Evolutionary conservation across 2,797 vertebrate species (phyloP).

Genomic region (Cynodonichthys magdalenae): DNA sequence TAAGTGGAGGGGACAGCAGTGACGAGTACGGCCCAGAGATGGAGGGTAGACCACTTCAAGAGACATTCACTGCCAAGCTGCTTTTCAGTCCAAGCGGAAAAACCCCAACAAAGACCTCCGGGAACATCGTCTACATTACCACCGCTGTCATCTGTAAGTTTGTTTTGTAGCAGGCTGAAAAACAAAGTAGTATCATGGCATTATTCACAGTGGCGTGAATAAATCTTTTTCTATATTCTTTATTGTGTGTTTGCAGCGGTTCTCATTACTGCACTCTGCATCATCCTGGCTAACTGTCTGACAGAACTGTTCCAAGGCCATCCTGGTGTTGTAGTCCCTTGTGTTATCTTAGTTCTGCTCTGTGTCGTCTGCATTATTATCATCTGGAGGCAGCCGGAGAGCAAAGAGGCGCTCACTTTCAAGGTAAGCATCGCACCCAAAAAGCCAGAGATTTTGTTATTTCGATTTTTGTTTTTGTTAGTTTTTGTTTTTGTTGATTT

Average conservation of each 20-base stretch:
- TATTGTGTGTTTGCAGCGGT: slow-evolving; percentile 69
- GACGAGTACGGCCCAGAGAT: slow-evolving; percentile 66
- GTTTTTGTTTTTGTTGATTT: not conserved
- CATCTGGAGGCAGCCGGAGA: slow-evolving; percentile 92
- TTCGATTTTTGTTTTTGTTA: not conserved
- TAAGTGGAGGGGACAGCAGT: slow-evolving; percentile 66
- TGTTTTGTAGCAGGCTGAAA: not conserved
- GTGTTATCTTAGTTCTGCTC: slow-evolving; percentile 74
- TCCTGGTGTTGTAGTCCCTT: slow-evolving; percentile 44
- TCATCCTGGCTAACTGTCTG: slow-evolving; percentile 80
- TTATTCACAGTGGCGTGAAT: not conserved
- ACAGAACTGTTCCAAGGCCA: slow-evolving; percentile 52
- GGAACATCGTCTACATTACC: slow-evolving; percentile 86
- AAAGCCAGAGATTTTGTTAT: not conserved
- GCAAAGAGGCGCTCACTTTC: slow-evolving; percentile 85
- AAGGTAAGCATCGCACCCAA: slow-evolving; percentile 80
- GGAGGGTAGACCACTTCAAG: slow-evolving; percentile 56
- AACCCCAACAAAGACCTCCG: slow-evolving; percentile 84
- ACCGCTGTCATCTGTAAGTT: slow-evolving; percentile 87
- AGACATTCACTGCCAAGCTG: slow-evolving; percentile 68
- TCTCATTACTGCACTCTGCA: slow-evolving; percentile 83
- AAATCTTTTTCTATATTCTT: not conserved
- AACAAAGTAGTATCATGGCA: not conserved
- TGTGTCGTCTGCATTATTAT: slow-evolving; percentile 77
- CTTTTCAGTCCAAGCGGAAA: slow-evolving; percentile 80